phyloP scores from a whole-genome alignment of 2,888 invertebrate genomes.

The Melanchra persicariae region DNA sequence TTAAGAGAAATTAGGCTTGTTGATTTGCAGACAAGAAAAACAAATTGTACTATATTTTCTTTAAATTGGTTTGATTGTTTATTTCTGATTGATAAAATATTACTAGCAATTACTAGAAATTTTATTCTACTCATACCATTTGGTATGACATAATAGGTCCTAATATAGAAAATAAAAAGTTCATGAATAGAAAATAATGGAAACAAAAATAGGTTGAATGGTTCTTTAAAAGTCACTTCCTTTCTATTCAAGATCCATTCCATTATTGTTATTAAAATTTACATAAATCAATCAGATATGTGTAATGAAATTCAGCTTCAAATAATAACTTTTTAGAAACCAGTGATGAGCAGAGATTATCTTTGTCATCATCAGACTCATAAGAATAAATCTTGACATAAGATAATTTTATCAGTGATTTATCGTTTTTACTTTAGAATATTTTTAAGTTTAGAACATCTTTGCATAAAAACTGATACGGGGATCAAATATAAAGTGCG shows the following conservation, averaged over 20 bases:
- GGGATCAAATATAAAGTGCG: background rate
- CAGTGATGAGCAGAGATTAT: conserved; percentile 34
- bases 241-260: conserved; percentile 3
- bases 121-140: background rate
- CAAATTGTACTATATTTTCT: background rate
- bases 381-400: conserved; percentile 60
- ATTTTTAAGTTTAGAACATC: conserved; percentile 34
- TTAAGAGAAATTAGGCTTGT: background rate
- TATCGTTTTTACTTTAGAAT: conserved; percentile 48
- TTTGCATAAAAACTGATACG: background rate
- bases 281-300: conserved; percentile 22
- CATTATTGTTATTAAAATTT: conserved; percentile 40
- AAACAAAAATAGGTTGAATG: background rate
- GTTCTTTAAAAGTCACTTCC: conserved; percentile 29
- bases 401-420: conserved; percentile 69
- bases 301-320: conserved; percentile 21
- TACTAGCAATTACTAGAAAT: background rate
- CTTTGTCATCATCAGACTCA: conserved; percentile 45
- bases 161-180: background rate
- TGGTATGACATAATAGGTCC: background rate
- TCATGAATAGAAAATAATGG: background rate
- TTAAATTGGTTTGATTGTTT: no score
- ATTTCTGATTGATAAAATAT: no score
- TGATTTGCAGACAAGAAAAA: background rate
- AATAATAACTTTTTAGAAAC: conserved; percentile 33